Evolutionary conservation across 2,888 invertebrate species (phyloP).

Genomic region (Tenthredo amoena): DNA sequence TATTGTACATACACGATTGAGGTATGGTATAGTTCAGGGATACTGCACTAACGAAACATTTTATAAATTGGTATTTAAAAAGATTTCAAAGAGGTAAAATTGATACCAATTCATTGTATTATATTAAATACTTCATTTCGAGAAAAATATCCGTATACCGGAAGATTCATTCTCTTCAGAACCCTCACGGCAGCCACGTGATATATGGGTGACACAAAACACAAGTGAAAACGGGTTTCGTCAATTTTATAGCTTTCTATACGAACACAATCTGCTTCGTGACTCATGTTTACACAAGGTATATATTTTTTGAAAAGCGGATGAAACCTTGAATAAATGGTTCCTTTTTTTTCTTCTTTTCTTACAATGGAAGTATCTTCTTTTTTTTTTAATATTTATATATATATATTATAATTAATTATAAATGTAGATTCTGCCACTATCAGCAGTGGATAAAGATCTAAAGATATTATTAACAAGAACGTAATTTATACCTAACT

Average conservation of each 20-base stretch:
- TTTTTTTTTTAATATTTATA: slow-evolving; percentile 57
- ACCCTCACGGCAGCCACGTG: neutral
- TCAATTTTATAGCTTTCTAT: slow-evolving; percentile 59
- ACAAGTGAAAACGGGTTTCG: slow-evolving; percentile 30
- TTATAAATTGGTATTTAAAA: neutral
- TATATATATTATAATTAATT: slow-evolving; percentile 55
- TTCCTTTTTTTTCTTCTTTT: slow-evolving; percentile 48
- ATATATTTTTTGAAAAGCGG: slow-evolving; percentile 57
- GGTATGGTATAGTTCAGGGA: slow-evolving; percentile 37
- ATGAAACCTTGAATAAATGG: slow-evolving; percentile 57
- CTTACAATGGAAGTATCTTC: slow-evolving; percentile 44
- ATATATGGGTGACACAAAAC: slow-evolving; percentile 28
- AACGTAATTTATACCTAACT: neutral
- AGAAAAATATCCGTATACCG: slow-evolving; percentile 8
- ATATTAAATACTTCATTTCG: neutral
- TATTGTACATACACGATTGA: slow-evolving; percentile 29
- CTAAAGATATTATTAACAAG: slow-evolving; percentile 15
- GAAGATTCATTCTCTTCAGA: neutral
- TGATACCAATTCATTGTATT: no score
- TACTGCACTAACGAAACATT: slow-evolving; percentile 3
- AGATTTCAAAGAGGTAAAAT: neutral
- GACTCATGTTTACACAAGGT: slow-evolving; percentile 56
- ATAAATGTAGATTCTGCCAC: slow-evolving; percentile 36
- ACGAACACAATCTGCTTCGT: slow-evolving; percentile 64
- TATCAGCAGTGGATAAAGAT: slow-evolving; percentile 38